Evolutionary conservation across 2,113 vertebrate species (phyloP), one percentile per base, ranked within the genome.

Genomic region (Percina caprodes): DNA sequence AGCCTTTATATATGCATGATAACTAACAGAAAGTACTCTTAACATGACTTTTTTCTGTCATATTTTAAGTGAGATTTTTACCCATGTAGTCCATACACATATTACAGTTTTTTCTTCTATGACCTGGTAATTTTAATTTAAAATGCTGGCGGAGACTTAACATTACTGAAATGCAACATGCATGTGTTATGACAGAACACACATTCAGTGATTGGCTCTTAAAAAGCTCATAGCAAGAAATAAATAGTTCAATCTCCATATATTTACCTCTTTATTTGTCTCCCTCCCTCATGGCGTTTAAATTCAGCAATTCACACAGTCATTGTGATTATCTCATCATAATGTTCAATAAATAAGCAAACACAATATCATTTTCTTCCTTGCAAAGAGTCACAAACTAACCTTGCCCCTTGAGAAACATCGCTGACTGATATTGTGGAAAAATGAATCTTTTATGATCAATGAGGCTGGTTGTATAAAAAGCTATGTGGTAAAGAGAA

Each of bases 401-500:
- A 84, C 49, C 51, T 74, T 39, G n/a, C 26, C 16, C 12, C 18
- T 49, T 2, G 16, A 74, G 54, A 45, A 42, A 51, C 49, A 21
- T 62, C 33, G 66, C 61, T 61, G 30, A 80, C 56, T 49, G 49
- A 68, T 73, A 60, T 66, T 56, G 23, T 45, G 19, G 63, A 65
- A 62, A 74, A 55, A 77, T n/a, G 0, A n/a, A 77, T 79, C 30
- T 70, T 69, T 77, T 45, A 62, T 69, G 19, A 58, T 70, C 45
- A 74, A 66, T 71, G 54, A 54, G 30, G 14, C 66, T n/a, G 56
- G 56, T 73, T 69, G 60, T 67, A 24, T 69, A 69, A 83, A 58
- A 35, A 26, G 45, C 11, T 24, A 61, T 85, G 80, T 79, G 72
- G 61, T 73, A 33, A 56, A 33, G 84, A 83, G 79, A 45, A 54